phyloP scores from a whole-genome alignment of 2,113 vertebrate genomes.

The Cottus gobio region DNA sequence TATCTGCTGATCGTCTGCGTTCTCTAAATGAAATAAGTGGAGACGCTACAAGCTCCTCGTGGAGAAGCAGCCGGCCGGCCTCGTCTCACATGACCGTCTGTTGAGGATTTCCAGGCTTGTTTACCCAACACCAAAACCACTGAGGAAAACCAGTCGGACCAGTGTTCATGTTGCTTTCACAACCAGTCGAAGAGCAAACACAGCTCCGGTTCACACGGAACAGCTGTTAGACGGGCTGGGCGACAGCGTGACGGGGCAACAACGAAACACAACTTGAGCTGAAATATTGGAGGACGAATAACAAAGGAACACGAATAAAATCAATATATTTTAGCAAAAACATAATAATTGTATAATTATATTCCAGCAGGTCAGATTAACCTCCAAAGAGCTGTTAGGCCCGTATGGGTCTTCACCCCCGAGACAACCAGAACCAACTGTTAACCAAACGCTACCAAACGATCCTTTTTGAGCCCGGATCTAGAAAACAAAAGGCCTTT shows the following conservation, averaged over 20 bases:
- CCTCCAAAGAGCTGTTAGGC: background rate
- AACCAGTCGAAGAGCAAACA: slow-evolving; percentile 25
- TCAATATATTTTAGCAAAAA: background rate
- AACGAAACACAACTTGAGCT: no score
- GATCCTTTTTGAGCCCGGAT: background rate
- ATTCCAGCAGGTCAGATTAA: background rate
- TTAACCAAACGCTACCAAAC: background rate
- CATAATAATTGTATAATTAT: background rate
- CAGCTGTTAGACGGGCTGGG: no score
- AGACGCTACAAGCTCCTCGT: no score
- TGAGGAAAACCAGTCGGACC: slow-evolving; percentile 68
- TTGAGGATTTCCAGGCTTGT: slow-evolving; percentile 21
- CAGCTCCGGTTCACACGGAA: background rate
- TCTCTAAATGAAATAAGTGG: background rate
- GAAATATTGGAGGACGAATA: no score
- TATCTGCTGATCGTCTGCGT: background rate
- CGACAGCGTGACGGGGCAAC: no score
- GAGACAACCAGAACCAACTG: no score
- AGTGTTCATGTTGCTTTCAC: slow-evolving; percentile 22
- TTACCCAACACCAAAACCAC: slow-evolving; percentile 13
- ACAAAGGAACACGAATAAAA: no score
- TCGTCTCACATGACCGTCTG: background rate
- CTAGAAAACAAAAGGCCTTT: background rate
- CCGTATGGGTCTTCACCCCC: no score
- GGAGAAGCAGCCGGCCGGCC: no score